Evolutionary conservation across 64 coral and sea anemone species (phyloP), one percentile per base, ranked within the genome.

Genomic region (Stichodactyla mertensii): DNA sequence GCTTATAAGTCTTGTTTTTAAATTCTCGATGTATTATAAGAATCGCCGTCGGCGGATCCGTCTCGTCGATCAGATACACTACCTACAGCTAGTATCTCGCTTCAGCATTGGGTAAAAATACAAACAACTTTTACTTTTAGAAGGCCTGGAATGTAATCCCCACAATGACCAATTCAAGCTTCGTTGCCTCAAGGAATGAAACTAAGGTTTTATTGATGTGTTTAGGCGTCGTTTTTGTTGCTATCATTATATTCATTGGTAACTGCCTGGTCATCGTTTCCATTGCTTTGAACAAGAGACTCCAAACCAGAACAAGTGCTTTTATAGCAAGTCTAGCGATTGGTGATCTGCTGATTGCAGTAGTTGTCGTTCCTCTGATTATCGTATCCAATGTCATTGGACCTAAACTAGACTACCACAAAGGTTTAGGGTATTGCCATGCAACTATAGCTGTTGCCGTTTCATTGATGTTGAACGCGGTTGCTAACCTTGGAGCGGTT

Each of bases 251-350:
- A 10, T 88, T 99, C 14, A 69, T 88, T 14, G 97, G 97, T 16
- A 99, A 99, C 79, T 88, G 78, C 12, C 85, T 99, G 31, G 97
- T 94, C 7, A 88, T 99, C 77, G 83, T 83, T 26, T 95, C 97
- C 52, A 82, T 99, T 61, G 82, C 86, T 22, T 71, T 90, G 0
- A 99, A 99, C 83, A 84, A 85, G 23, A 77, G 93, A 78, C 93
- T 99, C 23, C 97, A 99, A 54, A 99, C 88, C 4, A 92, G 90
- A 61, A 99, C 93, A 57, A 94, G 93, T 64, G 88, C 91, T 51
- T 99, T 88, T 24, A 95, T 99, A 13, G 87, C 93, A 80, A 99
- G 97, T 77, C 74, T 99, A 28, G 93, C 97, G 12, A 85, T 92
- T 4, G 90, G 93, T 3, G 97, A 99, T 87, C 31, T 99, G 15